Percentiles rank a stretch among this genome's conserved stretches.
Conservation (phyloP, 2,797 vertebrate genomes). For the Dallia pectoralis region DNA sequence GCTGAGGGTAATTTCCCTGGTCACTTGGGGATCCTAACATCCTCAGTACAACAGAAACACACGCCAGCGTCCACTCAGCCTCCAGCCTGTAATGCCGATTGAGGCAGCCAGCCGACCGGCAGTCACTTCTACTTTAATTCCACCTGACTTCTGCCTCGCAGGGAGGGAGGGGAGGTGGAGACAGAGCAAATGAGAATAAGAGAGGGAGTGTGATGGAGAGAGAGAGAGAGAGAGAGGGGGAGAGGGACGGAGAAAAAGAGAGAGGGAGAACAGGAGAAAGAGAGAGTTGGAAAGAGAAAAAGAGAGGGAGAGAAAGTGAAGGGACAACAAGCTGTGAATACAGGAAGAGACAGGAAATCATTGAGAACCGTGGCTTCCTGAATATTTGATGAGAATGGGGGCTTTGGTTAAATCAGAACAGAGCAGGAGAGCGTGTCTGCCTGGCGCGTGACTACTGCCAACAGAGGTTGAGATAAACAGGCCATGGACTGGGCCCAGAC, state of each 20-base stretch:
- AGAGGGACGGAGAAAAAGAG: not conserved
- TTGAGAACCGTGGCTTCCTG: slow-evolving; percentile 96
- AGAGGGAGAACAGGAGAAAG: slow-evolving; percentile 55
- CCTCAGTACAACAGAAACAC: slow-evolving; percentile 64
- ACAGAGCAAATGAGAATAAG: slow-evolving; percentile 7
- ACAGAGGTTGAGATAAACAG: slow-evolving; percentile 90
- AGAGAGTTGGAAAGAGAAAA: slow-evolving; percentile 61
- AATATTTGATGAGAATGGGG: slow-evolving; percentile 95
- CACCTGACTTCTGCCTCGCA: slow-evolving; percentile 86
- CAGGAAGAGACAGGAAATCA: slow-evolving; percentile 99
- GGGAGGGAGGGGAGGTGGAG: slow-evolving; percentile 68
- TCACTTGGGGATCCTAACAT: slow-evolving; percentile 49
- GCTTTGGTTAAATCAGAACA: slow-evolving; percentile 92
- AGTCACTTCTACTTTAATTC: slow-evolving; percentile 87
- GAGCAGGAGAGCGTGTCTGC: slow-evolving; percentile 57
- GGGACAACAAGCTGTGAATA: slow-evolving; percentile 96
- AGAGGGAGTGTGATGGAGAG: slow-evolving; percentile 52
- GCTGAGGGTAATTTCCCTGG: slow-evolving; percentile 38
- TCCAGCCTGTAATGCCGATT: slow-evolving; percentile 14
- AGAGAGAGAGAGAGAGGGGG: slow-evolving; percentile 72
- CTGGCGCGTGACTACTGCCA: slow-evolving; percentile 89
- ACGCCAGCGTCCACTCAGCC: slow-evolving; percentile 49
- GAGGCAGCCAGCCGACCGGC: slow-evolving; percentile 54
- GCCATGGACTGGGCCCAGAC: slow-evolving; percentile 83
- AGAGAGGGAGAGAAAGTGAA: slow-evolving; percentile 65